Percentiles rank a stretch among this genome's conserved stretches.
These are phyloP conservation scores for Pristionchus entomophagus DNA, from an alignment of 2,888 invertebrate species.

Conservation along the genomic window DNA sequence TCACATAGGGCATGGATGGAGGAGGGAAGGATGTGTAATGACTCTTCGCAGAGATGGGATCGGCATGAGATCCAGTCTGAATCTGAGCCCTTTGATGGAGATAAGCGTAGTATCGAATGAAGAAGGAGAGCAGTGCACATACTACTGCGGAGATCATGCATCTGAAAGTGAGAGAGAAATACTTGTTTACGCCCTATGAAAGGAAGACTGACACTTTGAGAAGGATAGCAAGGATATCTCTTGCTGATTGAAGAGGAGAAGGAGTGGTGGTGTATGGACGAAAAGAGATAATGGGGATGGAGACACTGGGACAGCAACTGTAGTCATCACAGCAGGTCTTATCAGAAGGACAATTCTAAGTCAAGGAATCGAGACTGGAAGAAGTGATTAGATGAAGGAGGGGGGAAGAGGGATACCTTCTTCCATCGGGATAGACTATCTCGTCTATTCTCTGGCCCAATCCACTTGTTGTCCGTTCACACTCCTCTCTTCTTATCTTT, in stretches of 20 bases:
- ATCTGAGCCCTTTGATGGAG: neutral
- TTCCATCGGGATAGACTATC: conserved; percentile 9
- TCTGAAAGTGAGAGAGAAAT: neutral
- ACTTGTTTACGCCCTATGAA: too few relatives aligned
- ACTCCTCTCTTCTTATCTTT: neutral
- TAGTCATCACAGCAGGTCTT: too few relatives aligned
- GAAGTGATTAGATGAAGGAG: neutral
- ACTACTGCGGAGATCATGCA: conserved; percentile 6
- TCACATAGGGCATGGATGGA: conserved; percentile 13
- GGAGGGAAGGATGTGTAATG: conserved; percentile 6
- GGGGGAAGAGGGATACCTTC: neutral
- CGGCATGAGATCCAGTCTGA: neutral
- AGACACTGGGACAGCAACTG: neutral
- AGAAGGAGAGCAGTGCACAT: conserved; percentile 4
- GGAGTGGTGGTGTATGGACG: neutral
- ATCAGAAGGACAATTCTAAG: neutral
- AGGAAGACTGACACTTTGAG: conserved; percentile 13
- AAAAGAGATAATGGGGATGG: neutral
- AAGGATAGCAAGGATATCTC: neutral
- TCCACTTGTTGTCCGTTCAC: neutral
- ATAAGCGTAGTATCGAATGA: conserved; percentile 29
- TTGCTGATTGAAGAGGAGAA: neutral
- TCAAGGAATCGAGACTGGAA: neutral
- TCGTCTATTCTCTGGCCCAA: neutral
- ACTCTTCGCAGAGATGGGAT: neutral